Percentiles rank a stretch among this genome's conserved stretches.
These are phyloP conservation scores for Acanthacorydalis orientalis DNA, from an alignment of 2,888 invertebrate genomes.

Conservation along the genomic window DNA sequence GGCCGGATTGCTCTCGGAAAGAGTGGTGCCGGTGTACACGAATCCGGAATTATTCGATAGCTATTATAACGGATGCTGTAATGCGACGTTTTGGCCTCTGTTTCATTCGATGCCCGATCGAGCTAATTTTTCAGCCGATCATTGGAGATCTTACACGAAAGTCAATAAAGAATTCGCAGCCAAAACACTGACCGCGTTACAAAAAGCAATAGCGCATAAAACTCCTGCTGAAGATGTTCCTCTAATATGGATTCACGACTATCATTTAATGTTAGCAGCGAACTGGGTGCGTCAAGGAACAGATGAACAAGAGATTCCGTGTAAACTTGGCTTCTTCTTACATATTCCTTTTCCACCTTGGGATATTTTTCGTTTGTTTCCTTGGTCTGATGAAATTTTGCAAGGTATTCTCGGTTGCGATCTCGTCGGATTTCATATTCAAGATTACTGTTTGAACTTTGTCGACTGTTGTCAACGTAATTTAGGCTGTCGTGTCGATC, in stretches of 20 bases:
- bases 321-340: conserved; percentile 79
- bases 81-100: conserved; percentile 82
- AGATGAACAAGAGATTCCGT: conserved; percentile 58
- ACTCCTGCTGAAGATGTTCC: conserved; percentile 33
- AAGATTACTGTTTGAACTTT: conserved; percentile 80
- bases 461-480: conserved; percentile 81
- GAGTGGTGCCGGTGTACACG: conserved; percentile 60
- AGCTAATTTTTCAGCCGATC: conserved; percentile 64
- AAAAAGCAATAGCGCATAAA: conserved; percentile 25
- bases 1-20: conserved; percentile 55
- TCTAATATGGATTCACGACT: conserved; percentile 88
- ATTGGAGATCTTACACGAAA: conserved; percentile 67
- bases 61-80: conserved; percentile 86
- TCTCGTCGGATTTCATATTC: conserved; percentile 85
- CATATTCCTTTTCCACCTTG: conserved; percentile 92
- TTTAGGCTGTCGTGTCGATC: conserved; percentile 74
- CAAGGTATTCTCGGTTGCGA: conserved; percentile 86
- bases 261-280: conserved; percentile 83
- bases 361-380: conserved; percentile 81
- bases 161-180: conserved; percentile 73
- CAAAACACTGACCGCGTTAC: conserved; percentile 53
- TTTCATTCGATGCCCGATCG: conserved; percentile 87
- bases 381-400: conserved; percentile 86
- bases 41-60: conserved; percentile 62
- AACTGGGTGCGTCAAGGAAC: conserved; percentile 76